phyloP scores from a whole-genome alignment of 1,140 invertebrate species.

The Anadara kagoshimensis region DNA sequence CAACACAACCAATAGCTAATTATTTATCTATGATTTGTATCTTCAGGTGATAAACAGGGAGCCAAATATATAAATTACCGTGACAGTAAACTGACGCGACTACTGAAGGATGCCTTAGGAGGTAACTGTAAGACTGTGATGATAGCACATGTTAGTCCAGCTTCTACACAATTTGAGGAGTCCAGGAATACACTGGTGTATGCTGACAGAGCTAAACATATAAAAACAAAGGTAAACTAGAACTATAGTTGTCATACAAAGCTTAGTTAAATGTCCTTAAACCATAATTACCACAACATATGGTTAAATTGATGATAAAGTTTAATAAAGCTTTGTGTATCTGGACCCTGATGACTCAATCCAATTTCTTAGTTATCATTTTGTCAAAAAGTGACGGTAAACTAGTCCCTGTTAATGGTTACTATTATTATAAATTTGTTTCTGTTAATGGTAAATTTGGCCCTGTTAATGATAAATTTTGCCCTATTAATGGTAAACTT shows the following conservation, averaged over 20 bases:
- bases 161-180: slow-evolving; percentile 83
- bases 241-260: neutral
- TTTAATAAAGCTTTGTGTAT: no score
- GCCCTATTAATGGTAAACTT: no score
- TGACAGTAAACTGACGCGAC: slow-evolving; percentile 94
- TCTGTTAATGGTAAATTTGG: no score
- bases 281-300: neutral
- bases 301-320: neutral
- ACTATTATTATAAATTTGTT: no score
- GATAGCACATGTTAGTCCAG: slow-evolving; percentile 96
- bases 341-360: neutral
- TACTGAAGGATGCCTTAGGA: slow-evolving; percentile 94
- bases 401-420: no score
- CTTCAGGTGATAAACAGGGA: slow-evolving; percentile 79
- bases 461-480: no score
- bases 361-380: neutral
- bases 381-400: no score
- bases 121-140: slow-evolving; percentile 96
- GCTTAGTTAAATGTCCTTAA: neutral
- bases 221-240: slow-evolving; percentile 81
- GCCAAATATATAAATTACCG: slow-evolving; percentile 94
- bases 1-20: no score
- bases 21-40: neutral
- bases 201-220: slow-evolving; percentile 93
- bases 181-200: slow-evolving; percentile 98